Conservation (phyloP, 2,888 invertebrate species). For the Frankliniella fusca region DNA sequence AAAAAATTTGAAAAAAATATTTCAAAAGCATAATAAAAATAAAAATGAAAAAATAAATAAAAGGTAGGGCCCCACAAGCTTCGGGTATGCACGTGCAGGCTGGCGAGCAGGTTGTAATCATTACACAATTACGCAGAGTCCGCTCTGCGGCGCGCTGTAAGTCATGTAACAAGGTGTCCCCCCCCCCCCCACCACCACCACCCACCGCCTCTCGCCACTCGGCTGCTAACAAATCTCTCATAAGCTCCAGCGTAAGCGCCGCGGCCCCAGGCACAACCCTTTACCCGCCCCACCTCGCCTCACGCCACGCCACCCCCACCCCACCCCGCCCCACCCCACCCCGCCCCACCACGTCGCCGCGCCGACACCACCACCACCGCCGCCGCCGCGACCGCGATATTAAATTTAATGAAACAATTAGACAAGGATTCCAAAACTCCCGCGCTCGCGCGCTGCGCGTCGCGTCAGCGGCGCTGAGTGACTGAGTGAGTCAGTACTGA, state of each 20-base stretch:
- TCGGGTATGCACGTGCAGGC: too few relatives aligned
- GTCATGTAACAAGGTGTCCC: too few relatives aligned
- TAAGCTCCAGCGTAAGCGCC: not conserved
- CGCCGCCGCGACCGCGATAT: not conserved
- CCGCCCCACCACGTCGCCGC: not conserved
- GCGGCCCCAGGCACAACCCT: not conserved
- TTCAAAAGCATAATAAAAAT: too few relatives aligned
- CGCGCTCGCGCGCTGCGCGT: not conserved
- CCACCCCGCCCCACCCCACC: not conserved
- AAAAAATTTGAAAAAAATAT: too few relatives aligned
- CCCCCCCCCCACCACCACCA: not conserved
- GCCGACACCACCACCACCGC: too few relatives aligned
- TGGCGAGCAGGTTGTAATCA: too few relatives aligned
- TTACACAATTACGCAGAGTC: too few relatives aligned
- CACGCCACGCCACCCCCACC: not conserved
- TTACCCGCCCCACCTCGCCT: not conserved
- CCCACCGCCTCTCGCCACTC: not conserved
- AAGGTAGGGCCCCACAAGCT: too few relatives aligned
- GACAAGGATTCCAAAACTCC: constrained; percentile 2
- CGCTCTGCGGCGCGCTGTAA: too few relatives aligned
- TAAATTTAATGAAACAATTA: constrained; percentile 27
- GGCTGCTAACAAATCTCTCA: not conserved
- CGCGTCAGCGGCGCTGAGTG: not conserved
- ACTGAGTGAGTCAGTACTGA: not conserved
- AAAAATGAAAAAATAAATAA: too few relatives aligned